Evolutionary conservation across 2,113 vertebrate genomes (phyloP).

Genomic region (Gambusia holbrooki): DNA sequence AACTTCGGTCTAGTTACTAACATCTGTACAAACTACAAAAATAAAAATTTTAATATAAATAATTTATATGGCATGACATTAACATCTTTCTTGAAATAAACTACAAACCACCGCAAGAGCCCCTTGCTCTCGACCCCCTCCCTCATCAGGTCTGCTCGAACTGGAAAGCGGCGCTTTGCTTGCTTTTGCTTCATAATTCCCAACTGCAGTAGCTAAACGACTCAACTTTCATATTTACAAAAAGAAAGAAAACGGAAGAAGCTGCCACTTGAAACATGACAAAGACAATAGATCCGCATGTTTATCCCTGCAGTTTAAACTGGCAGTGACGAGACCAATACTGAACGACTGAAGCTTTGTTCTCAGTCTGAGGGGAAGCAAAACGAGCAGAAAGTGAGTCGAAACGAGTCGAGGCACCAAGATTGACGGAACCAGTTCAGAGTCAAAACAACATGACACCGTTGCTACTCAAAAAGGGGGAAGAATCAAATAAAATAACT

Average conservation of each 20-base stretch:
- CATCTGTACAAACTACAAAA: slow-evolving; percentile 96
- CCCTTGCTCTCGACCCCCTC: slow-evolving; percentile 25
- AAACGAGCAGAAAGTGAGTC: slow-evolving; percentile 42
- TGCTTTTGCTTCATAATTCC: slow-evolving; percentile 48
- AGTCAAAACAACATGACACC: slow-evolving; percentile 33
- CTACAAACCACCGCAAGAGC: slow-evolving; percentile 79
- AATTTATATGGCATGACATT: slow-evolving; percentile 90
- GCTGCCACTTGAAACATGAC: slow-evolving; percentile 75
- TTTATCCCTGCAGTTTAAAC: slow-evolving; percentile 80
- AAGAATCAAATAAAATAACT: slow-evolving; percentile 47
- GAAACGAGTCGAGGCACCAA: slow-evolving; percentile 39
- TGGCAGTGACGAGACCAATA: slow-evolving; percentile 84
- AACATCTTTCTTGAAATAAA: slow-evolving; percentile 81
- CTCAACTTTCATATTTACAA: slow-evolving; percentile 66
- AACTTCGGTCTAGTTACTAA: slow-evolving; percentile 90
- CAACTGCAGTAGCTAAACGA: slow-evolving; percentile 76
- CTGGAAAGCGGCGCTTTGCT: slow-evolving; percentile 69
- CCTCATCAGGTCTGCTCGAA: slow-evolving; percentile 46
- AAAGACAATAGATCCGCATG: slow-evolving; percentile 48
- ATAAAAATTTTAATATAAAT: slow-evolving; percentile 95
- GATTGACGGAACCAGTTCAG: slow-evolving; percentile 32
- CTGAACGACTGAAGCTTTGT: slow-evolving; percentile 55
- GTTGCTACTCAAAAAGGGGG: slow-evolving; percentile 42
- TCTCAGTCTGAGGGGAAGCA: slow-evolving; percentile 22
- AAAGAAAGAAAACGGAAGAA: slow-evolving; percentile 55